Base-by-base conservation (phyloP, 2,113 vertebrate genomes). In the Sakesphorus luctuosus region DNA sequence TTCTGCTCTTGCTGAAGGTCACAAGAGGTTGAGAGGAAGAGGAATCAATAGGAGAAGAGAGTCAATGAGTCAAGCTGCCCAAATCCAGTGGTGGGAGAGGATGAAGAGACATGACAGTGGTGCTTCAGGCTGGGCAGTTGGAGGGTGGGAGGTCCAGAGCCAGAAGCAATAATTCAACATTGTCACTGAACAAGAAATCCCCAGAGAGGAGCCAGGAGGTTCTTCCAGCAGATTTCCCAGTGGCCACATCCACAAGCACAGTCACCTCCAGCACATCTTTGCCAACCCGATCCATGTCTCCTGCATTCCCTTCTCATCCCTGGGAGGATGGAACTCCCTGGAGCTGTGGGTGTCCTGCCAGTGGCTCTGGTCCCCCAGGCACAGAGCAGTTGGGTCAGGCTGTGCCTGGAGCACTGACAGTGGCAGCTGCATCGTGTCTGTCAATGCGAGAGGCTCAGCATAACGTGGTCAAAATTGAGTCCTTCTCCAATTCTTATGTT, bases 381-480 rank as follows among this genome's bases (percentile, higher is more conserved):
- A 1, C 17, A 11, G 83, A 74, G 58, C 6, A 0, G 29, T 13
- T 75, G 0, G 31, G 36, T 53, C 72, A 68, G 82, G 49, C 7
- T 38, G 26, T 80, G 90, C 78, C 84, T 72, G 29, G 18, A 49
- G 23, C 46, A 2, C 9, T 29, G 90, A 58, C 18, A 3, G 40
- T 23, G 28, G 18, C 56, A 89, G 97, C 87, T 78, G 86, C 89
- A 93, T 67, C 26, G 71, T 82, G 82, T 96, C 95, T 79, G 89
- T 96, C 97, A 86, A 66, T 11, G 58, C 33, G 79, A 92, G 82
- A 91, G 93, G 84, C 91, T 65, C 68, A 38, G 59, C 90, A 47
- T 19, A 79, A 69, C 89, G 33, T 43, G 80, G 95, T 84, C 93
- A 95, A 94, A 95, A 95, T 94, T 65, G 49, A 85, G 97, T 96